Conservation (phyloP, 2,888 invertebrate species). For the Drosophila kokeensis region DNA sequence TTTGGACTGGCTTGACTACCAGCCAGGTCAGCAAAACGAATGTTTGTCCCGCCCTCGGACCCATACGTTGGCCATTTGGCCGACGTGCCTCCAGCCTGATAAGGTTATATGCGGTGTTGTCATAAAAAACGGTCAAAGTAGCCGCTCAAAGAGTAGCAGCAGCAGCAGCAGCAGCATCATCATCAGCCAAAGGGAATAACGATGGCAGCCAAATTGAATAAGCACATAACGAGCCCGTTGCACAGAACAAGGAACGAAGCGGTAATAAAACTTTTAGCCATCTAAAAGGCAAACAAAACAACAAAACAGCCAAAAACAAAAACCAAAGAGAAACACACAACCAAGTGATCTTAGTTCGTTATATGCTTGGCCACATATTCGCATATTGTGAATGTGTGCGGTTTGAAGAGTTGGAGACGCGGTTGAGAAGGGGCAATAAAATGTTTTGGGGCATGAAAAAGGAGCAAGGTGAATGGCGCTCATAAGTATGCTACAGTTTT, state of each 20-base stretch:
- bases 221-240: constrained; percentile 77
- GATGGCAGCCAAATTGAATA: constrained; percentile 69
- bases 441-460: constrained; percentile 51
- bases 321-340: not conserved
- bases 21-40: constrained; percentile 42
- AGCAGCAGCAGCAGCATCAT: not conserved
- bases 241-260: constrained; percentile 56
- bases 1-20: not conserved
- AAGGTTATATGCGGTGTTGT: constrained; percentile 55
- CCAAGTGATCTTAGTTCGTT: constrained; percentile 74
- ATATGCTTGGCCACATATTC: constrained; percentile 39
- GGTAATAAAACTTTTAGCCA: constrained; percentile 78
- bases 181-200: constrained; percentile 26
- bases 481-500: constrained; percentile 75
- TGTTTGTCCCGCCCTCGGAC: constrained; percentile 7
- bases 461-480: constrained; percentile 65
- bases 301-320: constrained; percentile 23
- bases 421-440: constrained; percentile 56
- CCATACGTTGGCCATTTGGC: constrained; percentile 58
- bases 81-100: constrained; percentile 50
- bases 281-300: constrained; percentile 34
- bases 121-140: constrained; percentile 52
- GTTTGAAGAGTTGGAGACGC: constrained; percentile 6
- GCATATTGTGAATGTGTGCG: constrained; percentile 19
- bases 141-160: constrained; percentile 25